A percentile compares a stretch with the other conserved stretches of the same genome.
These are phyloP conservation scores for Cotesia glomerata DNA, from an alignment of 1,140 invertebrate species.

Conservation along the genomic window DNA sequence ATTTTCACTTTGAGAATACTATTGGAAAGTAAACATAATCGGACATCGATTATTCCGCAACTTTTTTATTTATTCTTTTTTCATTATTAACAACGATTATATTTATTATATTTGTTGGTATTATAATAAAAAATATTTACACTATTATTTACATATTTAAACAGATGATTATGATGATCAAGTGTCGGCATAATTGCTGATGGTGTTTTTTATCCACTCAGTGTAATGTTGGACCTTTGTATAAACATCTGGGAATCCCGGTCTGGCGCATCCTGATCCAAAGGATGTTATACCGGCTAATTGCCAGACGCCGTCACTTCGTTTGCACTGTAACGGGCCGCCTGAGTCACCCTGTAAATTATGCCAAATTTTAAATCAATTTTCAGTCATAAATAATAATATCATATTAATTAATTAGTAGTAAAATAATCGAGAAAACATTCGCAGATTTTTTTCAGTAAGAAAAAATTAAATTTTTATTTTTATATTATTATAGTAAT, in stretches of 20 bases:
- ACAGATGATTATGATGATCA: slow-evolving; percentile 19
- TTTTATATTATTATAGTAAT: background rate
- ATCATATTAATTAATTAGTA: no score
- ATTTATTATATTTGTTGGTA: background rate
- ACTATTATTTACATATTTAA: background rate
- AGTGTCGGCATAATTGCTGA: slow-evolving; percentile 43
- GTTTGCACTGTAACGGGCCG: slow-evolving; percentile 80
- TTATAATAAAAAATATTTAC: background rate
- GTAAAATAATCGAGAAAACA: background rate
- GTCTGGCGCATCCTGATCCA: slow-evolving; percentile 85
- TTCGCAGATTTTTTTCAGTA: no score
- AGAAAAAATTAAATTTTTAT: slow-evolving; percentile 3
- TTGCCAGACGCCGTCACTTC: slow-evolving; percentile 80
- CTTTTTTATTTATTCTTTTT: background rate
- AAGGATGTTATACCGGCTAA: slow-evolving; percentile 88
- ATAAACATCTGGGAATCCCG: slow-evolving; percentile 86
- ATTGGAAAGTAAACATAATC: slow-evolving; percentile 14
- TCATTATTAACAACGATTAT: background rate
- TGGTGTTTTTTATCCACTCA: slow-evolving; percentile 76
- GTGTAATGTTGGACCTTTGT: slow-evolving; percentile 83
- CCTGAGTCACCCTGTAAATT: slow-evolving; percentile 80
- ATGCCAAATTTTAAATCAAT: slow-evolving; percentile 1
- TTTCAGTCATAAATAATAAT: background rate
- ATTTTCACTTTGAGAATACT: slow-evolving; percentile 11
- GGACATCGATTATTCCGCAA: background rate